phyloP scores from a whole-genome alignment of 2,797 vertebrate genomes.

The Myotis daubentonii region DNA sequence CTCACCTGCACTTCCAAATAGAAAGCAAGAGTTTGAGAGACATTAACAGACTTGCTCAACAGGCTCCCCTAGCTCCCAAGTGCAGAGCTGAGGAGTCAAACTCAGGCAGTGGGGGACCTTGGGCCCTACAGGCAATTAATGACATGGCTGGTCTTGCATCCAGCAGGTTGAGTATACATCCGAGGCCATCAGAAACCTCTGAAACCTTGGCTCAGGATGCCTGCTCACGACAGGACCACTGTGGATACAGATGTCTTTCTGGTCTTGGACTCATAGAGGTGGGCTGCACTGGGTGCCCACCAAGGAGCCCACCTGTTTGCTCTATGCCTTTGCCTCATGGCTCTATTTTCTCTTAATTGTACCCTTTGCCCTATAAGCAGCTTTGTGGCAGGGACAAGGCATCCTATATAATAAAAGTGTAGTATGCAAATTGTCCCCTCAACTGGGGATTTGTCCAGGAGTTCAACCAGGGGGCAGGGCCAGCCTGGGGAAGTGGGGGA shows the following conservation, averaged over 20 bases:
- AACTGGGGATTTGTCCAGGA: too few species aligned
- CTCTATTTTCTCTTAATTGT: not conserved
- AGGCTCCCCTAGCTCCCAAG: not conserved
- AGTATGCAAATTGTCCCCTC: too few species aligned
- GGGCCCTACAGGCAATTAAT: not conserved
- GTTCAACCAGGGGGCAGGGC: too few species aligned
- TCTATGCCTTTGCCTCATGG: not conserved
- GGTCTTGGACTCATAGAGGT: not conserved
- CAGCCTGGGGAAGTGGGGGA: too few species aligned
- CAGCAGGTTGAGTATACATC: accelerated
- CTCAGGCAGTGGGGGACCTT: too few species aligned
- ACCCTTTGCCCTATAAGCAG: not conserved
- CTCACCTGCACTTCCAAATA: not conserved
- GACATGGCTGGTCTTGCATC: not conserved
- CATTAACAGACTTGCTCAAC: not conserved
- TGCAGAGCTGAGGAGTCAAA: not conserved
- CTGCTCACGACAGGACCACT: not conserved
- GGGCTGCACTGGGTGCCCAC: not conserved
- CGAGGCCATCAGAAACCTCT: not conserved
- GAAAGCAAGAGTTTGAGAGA: not conserved
- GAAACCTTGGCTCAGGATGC: not conserved
- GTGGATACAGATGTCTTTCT: not conserved
- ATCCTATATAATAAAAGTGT: too few species aligned
- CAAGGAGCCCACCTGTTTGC: not conserved
- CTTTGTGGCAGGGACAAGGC: not conserved